Evolutionary conservation across 2,888 invertebrate genomes (phyloP), one percentile per base, ranked within the genome.

Genomic region (Ptychoptera contaminata): DNA sequence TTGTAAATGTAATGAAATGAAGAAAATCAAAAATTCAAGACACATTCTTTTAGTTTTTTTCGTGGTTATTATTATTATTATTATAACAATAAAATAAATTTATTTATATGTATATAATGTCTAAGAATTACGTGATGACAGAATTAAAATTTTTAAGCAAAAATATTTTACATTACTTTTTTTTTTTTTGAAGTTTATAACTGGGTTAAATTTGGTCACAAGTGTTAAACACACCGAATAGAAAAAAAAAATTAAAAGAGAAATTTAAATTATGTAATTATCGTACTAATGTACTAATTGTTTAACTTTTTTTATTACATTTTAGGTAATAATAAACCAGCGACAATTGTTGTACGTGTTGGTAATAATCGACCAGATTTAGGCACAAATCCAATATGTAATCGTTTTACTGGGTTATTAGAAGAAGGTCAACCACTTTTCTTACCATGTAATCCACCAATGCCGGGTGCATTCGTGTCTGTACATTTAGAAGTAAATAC

Each of bases 391-490:
- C 90, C 91, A 0, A 78, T 92, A 54, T 92, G 92, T 68, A 92
- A 91, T 67, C 76, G 86, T 5, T 92, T 86, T 66, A 85, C 81
- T 7, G 90, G 90, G 2, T 77, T 77, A 48, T 67, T 88, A 10
- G 86, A 91, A 59, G 90, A 90, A 60, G 91, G 91, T 0, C 85
- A 90, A 57, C 91, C 92, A 0, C 70, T 92, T 7, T 92, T 91
- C 67, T 66, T 92, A 42, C 91, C 92, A 1, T 92, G 92, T 68
- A 90, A 90, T 65, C 91, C 91, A 1, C 91, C 91, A 0, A 91
- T 91, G 87, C 88, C 91, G 0, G 91, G 91, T 1, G 92, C 92
- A 8, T 92, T 92, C 62, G 91, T 92, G 49, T 88, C 87, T 53
- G 88, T 92, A 0, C 91, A 91, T 58, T 62, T 92, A 46, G 91